Percentiles rank a stretch among this genome's conserved stretches.
phyloP scores from a whole-genome alignment of 2,113 vertebrate genomes.

The Leptocoma aspasia region DNA sequence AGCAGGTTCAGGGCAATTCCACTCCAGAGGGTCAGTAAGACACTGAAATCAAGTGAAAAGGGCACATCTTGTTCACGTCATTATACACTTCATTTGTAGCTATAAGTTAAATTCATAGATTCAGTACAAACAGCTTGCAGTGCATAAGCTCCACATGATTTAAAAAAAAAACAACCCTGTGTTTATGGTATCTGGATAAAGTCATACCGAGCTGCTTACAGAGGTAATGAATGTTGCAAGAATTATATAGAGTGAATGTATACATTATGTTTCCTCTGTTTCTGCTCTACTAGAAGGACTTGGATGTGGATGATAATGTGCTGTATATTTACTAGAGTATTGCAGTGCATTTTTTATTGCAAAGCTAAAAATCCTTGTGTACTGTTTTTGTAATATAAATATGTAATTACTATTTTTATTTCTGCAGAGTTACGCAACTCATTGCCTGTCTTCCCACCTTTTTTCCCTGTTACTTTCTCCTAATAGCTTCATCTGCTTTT shows the following conservation, averaged over 20 bases:
- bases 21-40: not conserved
- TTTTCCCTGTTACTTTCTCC: not conserved
- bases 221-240: not conserved
- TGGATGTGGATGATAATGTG: not conserved
- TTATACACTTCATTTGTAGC: not conserved
- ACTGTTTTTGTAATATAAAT: not conserved
- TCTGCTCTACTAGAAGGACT: not conserved
- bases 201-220: not conserved
- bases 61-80: not conserved
- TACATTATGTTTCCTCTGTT: not conserved
- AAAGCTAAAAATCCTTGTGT: not conserved
- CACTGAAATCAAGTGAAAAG: not conserved
- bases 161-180: fast-evolving
- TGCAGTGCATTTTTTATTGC: not conserved
- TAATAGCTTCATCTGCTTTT: not conserved
- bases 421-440: not conserved
- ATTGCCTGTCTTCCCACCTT: not conserved
- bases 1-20: not conserved
- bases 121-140: not conserved
- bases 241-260: not conserved
- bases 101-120: not conserved
- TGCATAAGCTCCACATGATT: not conserved
- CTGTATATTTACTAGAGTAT: not conserved
- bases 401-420: not conserved
- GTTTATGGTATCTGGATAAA: not conserved